phyloP scores from a whole-genome alignment of 2,888 invertebrate species.

The Dolomedes plantarius region DNA sequence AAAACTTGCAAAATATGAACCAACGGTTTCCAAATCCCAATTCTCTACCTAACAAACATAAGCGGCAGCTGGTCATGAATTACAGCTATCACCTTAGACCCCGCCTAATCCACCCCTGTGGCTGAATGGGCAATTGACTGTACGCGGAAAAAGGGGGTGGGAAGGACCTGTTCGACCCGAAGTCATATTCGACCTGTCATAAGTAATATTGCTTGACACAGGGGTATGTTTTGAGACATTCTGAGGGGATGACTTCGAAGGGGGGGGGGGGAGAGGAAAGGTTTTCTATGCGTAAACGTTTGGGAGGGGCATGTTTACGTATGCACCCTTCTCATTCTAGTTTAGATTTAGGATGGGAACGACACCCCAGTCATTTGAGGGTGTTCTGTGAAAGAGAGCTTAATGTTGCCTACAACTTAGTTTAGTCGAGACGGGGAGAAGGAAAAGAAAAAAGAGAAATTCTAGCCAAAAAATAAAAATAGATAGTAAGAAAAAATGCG shows the following conservation, averaged over 20 bases:
- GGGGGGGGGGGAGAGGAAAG: background rate
- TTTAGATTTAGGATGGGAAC: background rate
- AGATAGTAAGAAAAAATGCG: too few relatives aligned
- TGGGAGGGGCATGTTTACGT: constrained; percentile 8
- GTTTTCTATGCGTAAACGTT: background rate
- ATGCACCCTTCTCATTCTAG: background rate
- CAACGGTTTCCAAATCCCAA: too few relatives aligned
- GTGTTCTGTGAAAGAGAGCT: too few relatives aligned
- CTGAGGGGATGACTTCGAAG: background rate
- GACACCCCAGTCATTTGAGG: background rate
- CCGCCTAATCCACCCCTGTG: background rate
- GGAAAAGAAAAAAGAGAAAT: too few relatives aligned
- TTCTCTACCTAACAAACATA: too few relatives aligned
- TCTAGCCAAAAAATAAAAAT: too few relatives aligned
- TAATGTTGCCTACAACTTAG: background rate
- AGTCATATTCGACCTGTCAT: background rate
- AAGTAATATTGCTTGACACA: background rate
- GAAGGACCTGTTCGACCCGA: background rate
- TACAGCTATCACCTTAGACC: too few relatives aligned
- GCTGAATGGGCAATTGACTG: background rate
- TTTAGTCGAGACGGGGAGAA: background rate
- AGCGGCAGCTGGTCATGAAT: too few relatives aligned
- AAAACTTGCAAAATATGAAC: too few relatives aligned
- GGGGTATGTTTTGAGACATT: background rate
- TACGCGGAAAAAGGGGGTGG: background rate